Percentiles rank a stretch among this genome's conserved stretches.
These are phyloP conservation scores for Adrianichthys oophorus DNA, from an alignment of 2,797 vertebrate genomes.

Conservation along the genomic window DNA sequence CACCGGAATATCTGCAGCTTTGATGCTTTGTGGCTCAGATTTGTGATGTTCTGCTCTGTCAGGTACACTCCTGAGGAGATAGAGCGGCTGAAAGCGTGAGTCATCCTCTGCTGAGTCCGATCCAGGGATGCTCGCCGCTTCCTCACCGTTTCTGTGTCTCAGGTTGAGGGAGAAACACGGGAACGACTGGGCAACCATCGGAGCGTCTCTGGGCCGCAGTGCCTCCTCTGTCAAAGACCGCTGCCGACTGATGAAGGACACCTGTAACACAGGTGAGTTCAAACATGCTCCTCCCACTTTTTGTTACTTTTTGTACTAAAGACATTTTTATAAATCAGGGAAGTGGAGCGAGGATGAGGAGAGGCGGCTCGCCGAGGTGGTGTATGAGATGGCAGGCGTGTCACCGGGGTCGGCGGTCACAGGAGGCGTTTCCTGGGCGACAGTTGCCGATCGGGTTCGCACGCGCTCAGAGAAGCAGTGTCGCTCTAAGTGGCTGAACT, in stretches of 20 bases:
- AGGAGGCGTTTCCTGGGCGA: constrained; percentile 96
- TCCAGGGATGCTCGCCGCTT: not conserved
- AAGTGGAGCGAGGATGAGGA: constrained; percentile 99
- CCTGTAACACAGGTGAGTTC: constrained; percentile 91
- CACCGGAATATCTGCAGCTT: fast-evolving
- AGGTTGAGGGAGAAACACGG: constrained; percentile 92
- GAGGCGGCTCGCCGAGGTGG: constrained; percentile 90
- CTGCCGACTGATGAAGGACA: constrained; percentile 98
- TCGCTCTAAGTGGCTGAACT: constrained; percentile 98
- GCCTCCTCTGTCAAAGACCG: constrained; percentile 98
- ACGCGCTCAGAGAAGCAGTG: constrained; percentile 98
- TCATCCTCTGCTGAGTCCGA: constrained; percentile 7
- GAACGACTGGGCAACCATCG: constrained; percentile 98
- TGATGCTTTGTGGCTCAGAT: not conserved
- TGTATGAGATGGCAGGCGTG: constrained; percentile 94
- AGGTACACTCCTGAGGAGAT: constrained; percentile 97
- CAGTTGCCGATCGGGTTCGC: constrained; percentile 91
- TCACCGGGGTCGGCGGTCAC: constrained; percentile 93
- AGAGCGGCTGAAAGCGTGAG: constrained; percentile 95
- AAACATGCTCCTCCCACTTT: not conserved
- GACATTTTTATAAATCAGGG: constrained; percentile 68
- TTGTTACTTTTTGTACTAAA: not conserved
- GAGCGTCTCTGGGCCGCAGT: constrained; percentile 92
- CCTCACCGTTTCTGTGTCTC: constrained; percentile 10
- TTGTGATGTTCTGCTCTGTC: not conserved